Percentiles rank a stretch among this genome's conserved stretches.
Conservation (phyloP, 2,888 invertebrate species). For the Dryococelus australis region DNA sequence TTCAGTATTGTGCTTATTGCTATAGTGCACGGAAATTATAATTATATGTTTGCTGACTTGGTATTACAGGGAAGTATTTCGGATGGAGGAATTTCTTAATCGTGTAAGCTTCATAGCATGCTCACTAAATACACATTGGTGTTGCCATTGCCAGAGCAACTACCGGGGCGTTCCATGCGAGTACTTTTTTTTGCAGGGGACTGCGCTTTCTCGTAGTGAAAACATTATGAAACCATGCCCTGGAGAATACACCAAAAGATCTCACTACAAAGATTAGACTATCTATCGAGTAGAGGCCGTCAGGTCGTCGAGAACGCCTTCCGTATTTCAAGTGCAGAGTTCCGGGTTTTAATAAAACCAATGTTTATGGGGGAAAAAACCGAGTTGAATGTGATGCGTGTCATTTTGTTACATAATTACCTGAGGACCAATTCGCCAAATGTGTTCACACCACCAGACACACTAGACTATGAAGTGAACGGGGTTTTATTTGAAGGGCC, state of each 20-base stretch:
- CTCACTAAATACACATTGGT: constrained; percentile 46
- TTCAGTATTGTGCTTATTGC: constrained; percentile 54
- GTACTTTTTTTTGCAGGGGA: constrained; percentile 51
- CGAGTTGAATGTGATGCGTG: constrained; percentile 46
- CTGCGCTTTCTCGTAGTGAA: constrained; percentile 44
- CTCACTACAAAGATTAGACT: constrained; percentile 51
- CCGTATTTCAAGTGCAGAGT: constrained; percentile 44
- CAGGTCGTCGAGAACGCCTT: constrained; percentile 51
- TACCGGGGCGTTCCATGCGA: constrained; percentile 44
- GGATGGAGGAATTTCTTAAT: constrained; percentile 52
- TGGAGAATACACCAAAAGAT: constrained; percentile 43
- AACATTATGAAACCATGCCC: constrained; percentile 48
- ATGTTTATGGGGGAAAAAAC: constrained; percentile 47
- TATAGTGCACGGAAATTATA: constrained; percentile 56
- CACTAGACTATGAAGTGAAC: constrained; percentile 24
- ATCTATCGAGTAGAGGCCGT: constrained; percentile 48
- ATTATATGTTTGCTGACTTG: constrained; percentile 53
- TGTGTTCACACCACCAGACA: constrained; percentile 24
- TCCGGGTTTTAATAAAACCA: constrained; percentile 48
- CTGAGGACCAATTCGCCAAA: constrained; percentile 38
- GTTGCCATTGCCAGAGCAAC: constrained; percentile 44
- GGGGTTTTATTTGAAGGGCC: constrained; percentile 27
- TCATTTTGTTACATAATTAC: constrained; percentile 49
- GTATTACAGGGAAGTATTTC: constrained; percentile 53
- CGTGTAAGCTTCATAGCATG: constrained; percentile 48